Conservation (phyloP, 2,797 vertebrate species). For the Oreortyx pictus region DNA sequence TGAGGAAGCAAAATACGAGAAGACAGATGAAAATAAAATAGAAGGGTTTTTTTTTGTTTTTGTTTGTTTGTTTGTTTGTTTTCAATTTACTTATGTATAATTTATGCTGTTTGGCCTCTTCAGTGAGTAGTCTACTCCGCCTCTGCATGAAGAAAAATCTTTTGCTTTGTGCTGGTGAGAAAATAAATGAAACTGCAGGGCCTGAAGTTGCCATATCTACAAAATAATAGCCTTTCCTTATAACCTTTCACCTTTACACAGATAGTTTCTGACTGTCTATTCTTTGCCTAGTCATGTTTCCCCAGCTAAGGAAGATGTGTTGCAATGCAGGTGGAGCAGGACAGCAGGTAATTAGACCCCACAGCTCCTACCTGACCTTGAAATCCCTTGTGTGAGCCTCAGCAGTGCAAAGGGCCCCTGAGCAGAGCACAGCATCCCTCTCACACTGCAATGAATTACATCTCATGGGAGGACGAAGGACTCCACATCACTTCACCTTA, state of each 20-base stretch:
- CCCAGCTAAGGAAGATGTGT: not conserved
- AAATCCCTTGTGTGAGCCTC: not conserved
- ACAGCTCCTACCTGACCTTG: not conserved
- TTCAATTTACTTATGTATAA: too few relatives aligned
- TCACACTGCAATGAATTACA: not conserved
- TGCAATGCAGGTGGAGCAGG: not conserved
- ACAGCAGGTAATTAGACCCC: not conserved
- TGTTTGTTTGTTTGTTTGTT: too few relatives aligned
- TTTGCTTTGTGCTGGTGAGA: not conserved
- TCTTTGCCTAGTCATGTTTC: not conserved
- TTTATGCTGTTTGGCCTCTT: not conserved
- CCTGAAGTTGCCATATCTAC: not conserved
- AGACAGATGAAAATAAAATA: not conserved
- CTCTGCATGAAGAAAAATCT: not conserved
- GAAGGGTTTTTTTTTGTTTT: accelerated
- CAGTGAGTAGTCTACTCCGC: not conserved
- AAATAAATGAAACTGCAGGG: not conserved
- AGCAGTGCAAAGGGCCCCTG: not conserved
- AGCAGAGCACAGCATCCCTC: not conserved
- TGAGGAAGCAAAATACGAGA: not conserved
- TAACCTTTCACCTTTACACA: not conserved
- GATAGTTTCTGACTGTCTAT: not conserved
- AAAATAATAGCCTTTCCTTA: not conserved
- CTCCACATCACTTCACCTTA: not conserved
- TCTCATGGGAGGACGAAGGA: not conserved